Percentiles rank a stretch among this genome's conserved stretches.
phyloP scores from a whole-genome alignment of 1,140 invertebrate species.

The Battus philenor region DNA sequence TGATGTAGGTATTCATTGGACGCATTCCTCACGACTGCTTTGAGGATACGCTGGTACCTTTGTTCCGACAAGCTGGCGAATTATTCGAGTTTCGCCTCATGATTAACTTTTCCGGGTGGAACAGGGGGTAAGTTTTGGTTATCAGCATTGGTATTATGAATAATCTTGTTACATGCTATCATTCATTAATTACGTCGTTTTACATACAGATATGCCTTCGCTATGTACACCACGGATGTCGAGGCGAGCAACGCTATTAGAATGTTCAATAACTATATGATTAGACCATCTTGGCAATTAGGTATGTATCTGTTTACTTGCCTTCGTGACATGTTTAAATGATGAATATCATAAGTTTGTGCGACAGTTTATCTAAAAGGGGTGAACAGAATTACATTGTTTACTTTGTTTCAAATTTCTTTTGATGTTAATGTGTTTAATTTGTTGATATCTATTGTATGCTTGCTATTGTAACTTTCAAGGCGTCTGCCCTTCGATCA shows the following conservation, averaged over 20 bases:
- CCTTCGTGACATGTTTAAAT: too few species aligned
- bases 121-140: conserved; percentile 55
- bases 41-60: conserved; percentile 64
- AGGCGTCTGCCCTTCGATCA: conserved; percentile 65
- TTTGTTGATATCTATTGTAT: too few species aligned
- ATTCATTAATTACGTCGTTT: too few species aligned
- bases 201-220: conserved; percentile 63
- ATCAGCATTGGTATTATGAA: too few species aligned
- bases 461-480: too few species aligned
- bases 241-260: conserved; percentile 61
- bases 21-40: conserved; percentile 67
- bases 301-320: conserved; percentile 57
- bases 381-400: not conserved
- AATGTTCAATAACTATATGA: conserved; percentile 70
- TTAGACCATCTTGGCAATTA: conserved; percentile 65
- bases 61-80: conserved; percentile 60
- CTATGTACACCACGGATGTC: conserved; percentile 60
- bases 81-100: conserved; percentile 69
- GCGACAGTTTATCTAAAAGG: conserved; percentile 3
- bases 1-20: conserved; percentile 63
- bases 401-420: too few species aligned
- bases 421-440: too few species aligned
- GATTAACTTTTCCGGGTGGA: conserved; percentile 72
- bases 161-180: too few species aligned
- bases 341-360: not conserved